Conservation (phyloP, 30 jellyfish, hydroid and myxozoan genomes). For the Nemopilema nomurai region DNA sequence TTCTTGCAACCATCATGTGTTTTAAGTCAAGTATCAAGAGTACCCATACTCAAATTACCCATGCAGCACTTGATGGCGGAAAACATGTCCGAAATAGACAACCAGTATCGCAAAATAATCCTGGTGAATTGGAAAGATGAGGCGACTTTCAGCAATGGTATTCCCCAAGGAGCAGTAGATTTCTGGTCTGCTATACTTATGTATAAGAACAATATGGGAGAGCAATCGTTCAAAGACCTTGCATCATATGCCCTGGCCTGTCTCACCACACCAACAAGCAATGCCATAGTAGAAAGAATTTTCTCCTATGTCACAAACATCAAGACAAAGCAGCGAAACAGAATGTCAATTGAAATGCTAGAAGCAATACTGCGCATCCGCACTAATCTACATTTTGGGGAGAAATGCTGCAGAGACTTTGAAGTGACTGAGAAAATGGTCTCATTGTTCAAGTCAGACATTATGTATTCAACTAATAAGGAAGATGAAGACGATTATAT, state of each 20-base stretch:
- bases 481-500: background rate
- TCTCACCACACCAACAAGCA: slow-evolving; percentile 58
- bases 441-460: slow-evolving; percentile 12
- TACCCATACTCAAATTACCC: slow-evolving; percentile 22
- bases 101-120: slow-evolving; percentile 45
- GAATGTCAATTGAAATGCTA: slow-evolving; percentile 8
- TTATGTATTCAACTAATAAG: background rate
- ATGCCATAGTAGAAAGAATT: slow-evolving; percentile 63
- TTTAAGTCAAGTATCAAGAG: slow-evolving; percentile 46
- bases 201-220: slow-evolving; percentile 15
- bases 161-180: slow-evolving; percentile 40
- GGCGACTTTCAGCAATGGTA: slow-evolving; percentile 38
- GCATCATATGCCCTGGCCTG: slow-evolving; percentile 60
- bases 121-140: slow-evolving; percentile 49
- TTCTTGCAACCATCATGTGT: slow-evolving; percentile 42
- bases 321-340: slow-evolving; percentile 40
- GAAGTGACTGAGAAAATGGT: slow-evolving; percentile 10
- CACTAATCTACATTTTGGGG: slow-evolving; percentile 17
- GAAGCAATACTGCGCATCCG: slow-evolving; percentile 54
- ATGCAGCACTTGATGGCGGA: slow-evolving; percentile 22
- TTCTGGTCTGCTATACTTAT: slow-evolving; percentile 35
- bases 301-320: slow-evolving; percentile 50
- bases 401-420: slow-evolving; percentile 53
- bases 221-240: slow-evolving; percentile 54
- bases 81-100: slow-evolving; percentile 44